Base-by-base conservation (phyloP, 2,113 vertebrate genomes). In the Sphaerodactylus townsendi region DNA sequence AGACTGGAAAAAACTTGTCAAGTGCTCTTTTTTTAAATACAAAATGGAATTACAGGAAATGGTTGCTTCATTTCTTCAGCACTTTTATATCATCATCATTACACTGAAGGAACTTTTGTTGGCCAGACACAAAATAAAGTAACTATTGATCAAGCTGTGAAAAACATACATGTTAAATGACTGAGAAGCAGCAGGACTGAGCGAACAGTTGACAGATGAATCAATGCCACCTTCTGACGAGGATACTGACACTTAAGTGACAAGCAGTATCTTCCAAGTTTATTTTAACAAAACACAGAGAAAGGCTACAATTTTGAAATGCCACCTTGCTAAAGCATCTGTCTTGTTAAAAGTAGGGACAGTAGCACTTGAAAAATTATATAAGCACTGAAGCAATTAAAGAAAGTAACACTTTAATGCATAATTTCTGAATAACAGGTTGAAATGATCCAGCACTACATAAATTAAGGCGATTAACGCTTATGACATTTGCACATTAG, bases 401-500 rank as follows among this genome's bases (percentile, higher is more conserved):
- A 70, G 4, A 64, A 28, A 73, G 5, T 3, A 25, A 9, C 10
- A 89, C 65, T 33, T 84, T 23, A 62, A 3, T 73, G 62, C 65
- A 10, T 25, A 53, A 69, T 88, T 21, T 82, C 69, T 73, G 72
- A 53, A n/a, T 35, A 85, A 86, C 71, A 25, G 66, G 66, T 19
- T 68, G 66, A 33, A 37, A 68, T 14, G 33, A 33, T 71, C 39
- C 13, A 82, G 70, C 11, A 3, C 73, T 65, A 28, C 1, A 35
- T 68, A 71, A 62, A 82, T 73, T 3, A 65, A 19, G 0, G 69
- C 74, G 14, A 5, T 48, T 39, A 71, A 87, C 66, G 85, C 70
- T 82, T 17, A 72, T 39, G 74, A 74, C 83, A 83, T 84, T 65
- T 87, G 46, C 44, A 83, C n/a, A 79, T 86, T 81, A 85, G 87